phyloP scores from a whole-genome alignment of 1,140 invertebrate species.

The Zaprionus capensis region DNA sequence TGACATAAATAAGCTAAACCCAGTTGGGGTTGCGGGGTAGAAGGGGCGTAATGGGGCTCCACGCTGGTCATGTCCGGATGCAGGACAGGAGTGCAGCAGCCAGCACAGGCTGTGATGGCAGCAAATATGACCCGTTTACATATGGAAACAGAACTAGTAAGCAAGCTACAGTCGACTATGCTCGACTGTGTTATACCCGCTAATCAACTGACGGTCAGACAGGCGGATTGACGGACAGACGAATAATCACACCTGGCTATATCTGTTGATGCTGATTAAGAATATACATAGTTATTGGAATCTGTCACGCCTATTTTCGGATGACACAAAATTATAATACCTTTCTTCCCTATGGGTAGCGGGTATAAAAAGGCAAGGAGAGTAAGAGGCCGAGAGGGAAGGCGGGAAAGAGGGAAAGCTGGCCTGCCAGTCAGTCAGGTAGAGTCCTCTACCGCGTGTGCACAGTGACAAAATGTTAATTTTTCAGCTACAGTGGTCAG shows the following conservation, averaged over 20 bases:
- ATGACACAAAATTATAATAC: no score
- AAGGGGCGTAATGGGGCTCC: background rate
- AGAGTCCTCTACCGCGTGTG: constrained; percentile 4
- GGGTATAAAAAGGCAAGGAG: no score
- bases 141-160: constrained; percentile 27
- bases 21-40: background rate
- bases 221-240: no score
- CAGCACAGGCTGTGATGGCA: constrained; percentile 19
- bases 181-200: no score
- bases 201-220: no score
- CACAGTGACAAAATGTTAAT: constrained; percentile 43
- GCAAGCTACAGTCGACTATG: no score
- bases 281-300: no score
- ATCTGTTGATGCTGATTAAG: no score
- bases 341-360: no score
- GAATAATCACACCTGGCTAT: no score
- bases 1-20: constrained; percentile 79
- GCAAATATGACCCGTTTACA: constrained; percentile 76
- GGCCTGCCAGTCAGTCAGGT: background rate
- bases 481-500: background rate
- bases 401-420: no score
- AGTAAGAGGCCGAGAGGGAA: background rate
- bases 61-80: constrained; percentile 9
- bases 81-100: constrained; percentile 7
- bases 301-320: no score